Evolutionary conservation across 1,140 invertebrate genomes (phyloP).

Genomic region (Acromyrmex heyeri): DNA sequence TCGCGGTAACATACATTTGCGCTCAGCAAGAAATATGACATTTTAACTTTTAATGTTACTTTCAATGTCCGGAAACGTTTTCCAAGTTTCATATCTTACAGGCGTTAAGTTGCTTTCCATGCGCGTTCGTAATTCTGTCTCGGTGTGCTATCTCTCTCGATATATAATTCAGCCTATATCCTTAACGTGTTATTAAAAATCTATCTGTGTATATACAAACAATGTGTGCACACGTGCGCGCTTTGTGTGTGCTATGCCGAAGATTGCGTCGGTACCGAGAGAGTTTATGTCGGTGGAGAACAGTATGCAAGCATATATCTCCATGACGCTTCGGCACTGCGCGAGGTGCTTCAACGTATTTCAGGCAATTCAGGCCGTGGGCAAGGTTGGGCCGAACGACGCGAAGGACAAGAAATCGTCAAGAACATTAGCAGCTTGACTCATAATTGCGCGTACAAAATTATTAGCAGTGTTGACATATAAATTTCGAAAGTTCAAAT

Average conservation of each 20-base stretch:
- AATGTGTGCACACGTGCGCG: constrained; percentile 57
- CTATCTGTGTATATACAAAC: constrained; percentile 78
- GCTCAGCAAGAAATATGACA: not conserved
- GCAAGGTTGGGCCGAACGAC: constrained; percentile 34
- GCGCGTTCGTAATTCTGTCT: constrained; percentile 11
- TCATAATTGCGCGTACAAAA: not conserved
- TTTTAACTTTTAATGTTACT: not conserved
- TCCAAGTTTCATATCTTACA: not conserved
- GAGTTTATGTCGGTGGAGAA: constrained; percentile 13
- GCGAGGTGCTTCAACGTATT: constrained; percentile 28
- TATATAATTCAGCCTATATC: constrained; percentile 69
- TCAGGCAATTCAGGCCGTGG: constrained; percentile 41
- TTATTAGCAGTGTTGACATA: not conserved
- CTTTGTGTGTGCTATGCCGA: constrained; percentile 34
- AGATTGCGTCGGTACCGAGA: constrained; percentile 42
- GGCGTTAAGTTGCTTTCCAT: constrained; percentile 3
- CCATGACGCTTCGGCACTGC: constrained; percentile 18
- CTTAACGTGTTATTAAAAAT: constrained; percentile 73
- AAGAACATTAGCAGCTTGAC: constrained; percentile 4
- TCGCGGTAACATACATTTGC: not conserved
- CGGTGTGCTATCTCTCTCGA: constrained; percentile 45
- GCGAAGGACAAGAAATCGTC: not conserved
- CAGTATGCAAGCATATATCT: constrained; percentile 18
- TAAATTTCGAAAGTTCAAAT: not conserved
- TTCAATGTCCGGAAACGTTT: not conserved